Evolutionary conservation across 1,140 invertebrate species (phyloP), one percentile per base, ranked within the genome.

Genomic region (Drosophila obscura): DNA sequence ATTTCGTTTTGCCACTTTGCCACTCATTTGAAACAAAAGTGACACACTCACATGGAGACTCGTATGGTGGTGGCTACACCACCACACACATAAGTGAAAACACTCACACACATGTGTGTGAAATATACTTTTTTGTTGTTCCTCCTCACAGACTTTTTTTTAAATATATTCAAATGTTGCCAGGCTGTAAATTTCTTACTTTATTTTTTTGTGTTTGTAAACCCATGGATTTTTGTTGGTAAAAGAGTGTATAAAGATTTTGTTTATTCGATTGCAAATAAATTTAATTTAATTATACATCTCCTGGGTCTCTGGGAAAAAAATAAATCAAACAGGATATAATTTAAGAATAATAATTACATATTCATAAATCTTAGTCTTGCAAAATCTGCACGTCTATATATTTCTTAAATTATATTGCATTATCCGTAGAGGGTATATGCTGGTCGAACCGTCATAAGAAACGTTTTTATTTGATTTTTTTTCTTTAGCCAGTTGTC

Each of bases 21-120:
- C 71, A 59, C 61, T 59, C 59, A 64, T 71, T 79, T 68, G 62
- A 69, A 77, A 60, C 60, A 80, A 68, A 83, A 75, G 69, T 71
- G 75, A 72, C 52, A 78, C 44, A 59, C 9, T 9, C 31, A 35
- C 9, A 35, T 11, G 31, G 9, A 4, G 11, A 35, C 9, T 9
- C 31, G 31, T 19, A 19, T 19, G 19, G 19, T 19, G 19, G 19
- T 19, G 19, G 19, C 1, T 1, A 35, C 31, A 35, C 31, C 31
- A 35, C 9, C 31, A 35, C 4, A 35, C 31, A 35, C 31, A 35
- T 35, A 9, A 35, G 31, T 35, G 31, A 51, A 52, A 48, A 58
- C 19, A 56, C 45, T 16, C 19, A 52, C 45, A 58, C 43, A 39
- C 24, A 56, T 9, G 26, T 22, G 9, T 58, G 46, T 48, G 53